Evolutionary conservation across 1,140 invertebrate species (phyloP).

Genomic region (Elymnias hypermnestra): DNA sequence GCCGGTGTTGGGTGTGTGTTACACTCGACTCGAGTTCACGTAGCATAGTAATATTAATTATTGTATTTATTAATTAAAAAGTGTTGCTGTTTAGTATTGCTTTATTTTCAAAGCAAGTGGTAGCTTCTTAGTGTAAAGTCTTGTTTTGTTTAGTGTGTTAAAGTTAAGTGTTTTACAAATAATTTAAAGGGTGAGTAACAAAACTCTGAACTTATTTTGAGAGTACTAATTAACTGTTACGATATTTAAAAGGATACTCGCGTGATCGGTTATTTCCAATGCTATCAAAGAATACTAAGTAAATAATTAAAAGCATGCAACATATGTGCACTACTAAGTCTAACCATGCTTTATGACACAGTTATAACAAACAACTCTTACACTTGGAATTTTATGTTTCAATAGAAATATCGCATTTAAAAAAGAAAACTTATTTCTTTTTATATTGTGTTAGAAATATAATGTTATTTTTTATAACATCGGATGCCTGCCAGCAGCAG

Average conservation of each 20-base stretch:
- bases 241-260: not conserved
- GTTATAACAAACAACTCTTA: too few species aligned
- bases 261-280: too few species aligned
- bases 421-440: too few species aligned
- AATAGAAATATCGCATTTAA: too few species aligned
- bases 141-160: slow-evolving; percentile 37
- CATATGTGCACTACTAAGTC: too few species aligned
- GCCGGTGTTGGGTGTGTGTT: slow-evolving; percentile 52
- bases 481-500: too few species aligned
- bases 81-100: slow-evolving; percentile 26
- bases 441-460: too few species aligned
- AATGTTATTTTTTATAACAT: too few species aligned
- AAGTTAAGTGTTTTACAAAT: slow-evolving; percentile 47
- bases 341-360: too few species aligned
- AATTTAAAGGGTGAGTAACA: slow-evolving; percentile 49
- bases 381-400: too few species aligned
- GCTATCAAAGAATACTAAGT: too few species aligned
- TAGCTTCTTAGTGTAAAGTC: slow-evolving; percentile 32
- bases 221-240: not conserved
- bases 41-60: slow-evolving; percentile 46
- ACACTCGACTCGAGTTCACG: slow-evolving; percentile 56
- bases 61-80: slow-evolving; percentile 44
- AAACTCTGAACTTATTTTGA: not conserved
- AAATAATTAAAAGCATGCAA: too few species aligned
- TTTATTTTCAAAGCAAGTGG: slow-evolving; percentile 27